These are phyloP conservation scores for Tetheella fluctuosa DNA, from an alignment of 2,888 invertebrate genomes.

Conservation along the genomic window DNA sequence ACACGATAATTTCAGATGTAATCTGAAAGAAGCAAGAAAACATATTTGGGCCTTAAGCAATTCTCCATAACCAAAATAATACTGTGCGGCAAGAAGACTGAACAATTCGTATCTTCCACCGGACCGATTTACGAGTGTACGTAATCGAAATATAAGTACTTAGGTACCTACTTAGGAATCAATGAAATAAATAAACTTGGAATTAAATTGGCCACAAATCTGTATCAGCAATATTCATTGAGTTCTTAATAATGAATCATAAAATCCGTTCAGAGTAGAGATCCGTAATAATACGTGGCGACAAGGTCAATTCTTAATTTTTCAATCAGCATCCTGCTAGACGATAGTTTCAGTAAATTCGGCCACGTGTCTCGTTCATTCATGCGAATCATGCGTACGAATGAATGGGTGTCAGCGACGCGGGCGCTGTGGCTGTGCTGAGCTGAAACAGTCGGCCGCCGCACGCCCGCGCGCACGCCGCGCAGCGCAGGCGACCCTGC, in stretches of 20 bases:
- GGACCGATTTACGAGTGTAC: too few species aligned
- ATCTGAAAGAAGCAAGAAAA: too few species aligned
- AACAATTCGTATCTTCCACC: too few species aligned
- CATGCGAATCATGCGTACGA: conserved; percentile 73
- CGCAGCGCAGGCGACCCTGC: conserved; percentile 52
- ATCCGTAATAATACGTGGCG: not conserved
- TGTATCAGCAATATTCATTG: not conserved
- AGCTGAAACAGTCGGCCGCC: conserved; percentile 69
- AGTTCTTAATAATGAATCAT: not conserved
- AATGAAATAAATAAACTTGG: too few species aligned
- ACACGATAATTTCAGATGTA: too few species aligned
- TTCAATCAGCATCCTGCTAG: conserved; percentile 23
- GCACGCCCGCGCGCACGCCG: conserved; percentile 71
- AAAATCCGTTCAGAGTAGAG: not conserved
- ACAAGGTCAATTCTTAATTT: conserved; percentile 11
- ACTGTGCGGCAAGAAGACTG: too few species aligned
- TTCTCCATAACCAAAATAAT: too few species aligned
- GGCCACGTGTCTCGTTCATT: conserved; percentile 75
- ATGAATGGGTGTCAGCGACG: conserved; percentile 59
- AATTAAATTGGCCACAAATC: not conserved
- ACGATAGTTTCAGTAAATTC: conserved; percentile 59
- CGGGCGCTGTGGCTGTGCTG: conserved; percentile 37
- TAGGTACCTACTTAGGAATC: too few species aligned
- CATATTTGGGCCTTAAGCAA: too few species aligned
- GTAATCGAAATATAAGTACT: too few species aligned